phyloP scores from a whole-genome alignment of 2,888 invertebrate species.

The Onchidella celtica region DNA sequence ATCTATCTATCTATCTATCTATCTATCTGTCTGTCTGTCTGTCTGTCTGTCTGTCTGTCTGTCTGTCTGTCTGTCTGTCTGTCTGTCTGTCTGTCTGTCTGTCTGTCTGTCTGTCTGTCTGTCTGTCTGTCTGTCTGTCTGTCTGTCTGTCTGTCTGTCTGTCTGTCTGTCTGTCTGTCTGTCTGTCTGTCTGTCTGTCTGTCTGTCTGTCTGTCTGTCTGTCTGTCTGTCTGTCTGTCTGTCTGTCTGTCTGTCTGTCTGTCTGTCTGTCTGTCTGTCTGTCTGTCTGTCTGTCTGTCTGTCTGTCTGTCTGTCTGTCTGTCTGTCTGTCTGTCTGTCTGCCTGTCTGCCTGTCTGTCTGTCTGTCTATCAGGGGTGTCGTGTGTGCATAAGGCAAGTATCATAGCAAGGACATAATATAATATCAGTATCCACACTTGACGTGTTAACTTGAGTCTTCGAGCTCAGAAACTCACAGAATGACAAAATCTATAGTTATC shows the following conservation, averaged over 20 bases:
- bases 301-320: constrained; percentile 7
- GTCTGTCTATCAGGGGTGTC: constrained; percentile 1
- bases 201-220: constrained; percentile 2
- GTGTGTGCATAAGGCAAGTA: too few relatives aligned
- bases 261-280: not conserved
- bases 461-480: too few relatives aligned
- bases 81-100: constrained; percentile 28
- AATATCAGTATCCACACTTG: too few relatives aligned
- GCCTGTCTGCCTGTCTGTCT: too few relatives aligned
- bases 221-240: not conserved
- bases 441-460: too few relatives aligned
- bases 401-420: too few relatives aligned
- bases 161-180: constrained; percentile 40
- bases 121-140: constrained; percentile 29
- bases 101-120: constrained; percentile 30
- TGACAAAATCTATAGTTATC: too few relatives aligned
- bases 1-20: too few relatives aligned
- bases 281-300: constrained; percentile 1
- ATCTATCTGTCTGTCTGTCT: too few relatives aligned
- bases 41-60: constrained; percentile 30
- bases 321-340: too few relatives aligned
- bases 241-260: not conserved
- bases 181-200: constrained; percentile 20
- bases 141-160: constrained; percentile 35
- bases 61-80: constrained; percentile 27